phyloP scores from a whole-genome alignment of 2,888 invertebrate species.

The Pegoplata infirma region DNA sequence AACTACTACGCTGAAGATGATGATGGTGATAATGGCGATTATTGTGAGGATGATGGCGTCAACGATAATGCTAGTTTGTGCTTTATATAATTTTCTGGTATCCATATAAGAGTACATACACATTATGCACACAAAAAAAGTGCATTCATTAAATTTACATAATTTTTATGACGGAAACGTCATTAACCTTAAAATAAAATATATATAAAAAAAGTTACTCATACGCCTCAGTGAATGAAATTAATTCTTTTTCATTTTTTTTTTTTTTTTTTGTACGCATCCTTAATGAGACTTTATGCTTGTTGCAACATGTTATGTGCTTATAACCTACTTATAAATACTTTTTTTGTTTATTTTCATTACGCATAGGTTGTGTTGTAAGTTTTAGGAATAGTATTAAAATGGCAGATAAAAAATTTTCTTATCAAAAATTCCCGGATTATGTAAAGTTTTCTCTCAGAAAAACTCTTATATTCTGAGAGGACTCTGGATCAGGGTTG shows the following conservation, averaged over 20 bases:
- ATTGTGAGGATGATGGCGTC: conserved; percentile 37
- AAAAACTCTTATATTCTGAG: too few relatives aligned
- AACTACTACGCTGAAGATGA: too few relatives aligned
- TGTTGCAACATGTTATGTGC: conserved; percentile 60
- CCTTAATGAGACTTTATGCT: conserved; percentile 55
- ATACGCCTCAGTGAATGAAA: conserved; percentile 67
- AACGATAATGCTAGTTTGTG: conserved; percentile 43
- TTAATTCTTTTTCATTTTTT: conserved; percentile 67
- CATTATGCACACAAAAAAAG: conserved; percentile 33
- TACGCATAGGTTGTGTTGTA: background rate
- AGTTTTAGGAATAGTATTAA: too few relatives aligned
- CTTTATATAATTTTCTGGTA: background rate
- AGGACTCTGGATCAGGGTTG: too few relatives aligned
- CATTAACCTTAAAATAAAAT: conserved; percentile 67
- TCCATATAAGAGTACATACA: background rate
- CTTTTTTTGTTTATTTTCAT: background rate
- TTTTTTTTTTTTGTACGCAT: conserved; percentile 59
- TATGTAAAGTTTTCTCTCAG: too few relatives aligned
- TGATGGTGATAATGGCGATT: conserved; percentile 14
- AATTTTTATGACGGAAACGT: conserved; percentile 66
- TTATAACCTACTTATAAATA: conserved; percentile 63
- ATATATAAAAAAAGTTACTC: conserved; percentile 64
- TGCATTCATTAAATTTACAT: conserved; percentile 65
- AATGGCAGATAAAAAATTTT: too few relatives aligned
- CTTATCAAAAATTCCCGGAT: too few relatives aligned